Conservation (phyloP, 2,888 invertebrate genomes). For the Drosophila atripex region DNA sequence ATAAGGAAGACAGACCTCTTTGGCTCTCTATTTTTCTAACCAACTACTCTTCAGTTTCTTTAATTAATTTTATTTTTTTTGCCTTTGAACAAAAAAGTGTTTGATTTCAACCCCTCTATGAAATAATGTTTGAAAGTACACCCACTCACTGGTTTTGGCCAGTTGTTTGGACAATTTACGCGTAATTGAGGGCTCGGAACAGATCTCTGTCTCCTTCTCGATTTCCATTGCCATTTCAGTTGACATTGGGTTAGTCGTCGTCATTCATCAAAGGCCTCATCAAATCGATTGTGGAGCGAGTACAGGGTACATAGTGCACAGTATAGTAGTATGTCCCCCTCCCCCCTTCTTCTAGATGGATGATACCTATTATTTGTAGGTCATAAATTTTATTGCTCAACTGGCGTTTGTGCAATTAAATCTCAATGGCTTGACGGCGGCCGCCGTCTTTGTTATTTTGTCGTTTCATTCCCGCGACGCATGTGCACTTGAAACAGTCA, state of each 20-base stretch:
- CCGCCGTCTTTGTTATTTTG: slow-evolving; percentile 62
- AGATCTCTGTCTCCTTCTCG: slow-evolving; percentile 38
- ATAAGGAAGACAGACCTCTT: too few relatives aligned
- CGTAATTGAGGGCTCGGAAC: slow-evolving; percentile 70
- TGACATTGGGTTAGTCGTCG: slow-evolving; percentile 33
- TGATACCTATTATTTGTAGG: slow-evolving; percentile 82
- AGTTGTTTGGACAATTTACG: slow-evolving; percentile 66
- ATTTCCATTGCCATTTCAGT: slow-evolving; percentile 27
- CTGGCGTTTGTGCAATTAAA: slow-evolving; percentile 82
- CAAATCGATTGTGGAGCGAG: slow-evolving; percentile 37
- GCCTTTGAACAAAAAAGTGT: neutral
- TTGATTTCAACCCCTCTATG: neutral
- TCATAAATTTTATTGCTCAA: slow-evolving; percentile 83
- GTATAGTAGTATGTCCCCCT: neutral
- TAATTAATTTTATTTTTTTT: neutral
- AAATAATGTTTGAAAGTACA: neutral
- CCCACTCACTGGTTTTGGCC: slow-evolving; percentile 9
- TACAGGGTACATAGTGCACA: neutral
- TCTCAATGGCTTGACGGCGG: slow-evolving; percentile 73
- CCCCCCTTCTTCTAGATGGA: slow-evolving; percentile 54
- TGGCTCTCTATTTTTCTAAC: neutral
- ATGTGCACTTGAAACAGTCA: slow-evolving; percentile 44
- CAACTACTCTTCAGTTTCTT: neutral
- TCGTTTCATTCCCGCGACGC: slow-evolving; percentile 57
- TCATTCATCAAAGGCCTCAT: slow-evolving; percentile 64